Evolutionary conservation across 2,888 invertebrate species (phyloP), one percentile per base, ranked within the genome.

Genomic region (Geotrupes spiniger): DNA sequence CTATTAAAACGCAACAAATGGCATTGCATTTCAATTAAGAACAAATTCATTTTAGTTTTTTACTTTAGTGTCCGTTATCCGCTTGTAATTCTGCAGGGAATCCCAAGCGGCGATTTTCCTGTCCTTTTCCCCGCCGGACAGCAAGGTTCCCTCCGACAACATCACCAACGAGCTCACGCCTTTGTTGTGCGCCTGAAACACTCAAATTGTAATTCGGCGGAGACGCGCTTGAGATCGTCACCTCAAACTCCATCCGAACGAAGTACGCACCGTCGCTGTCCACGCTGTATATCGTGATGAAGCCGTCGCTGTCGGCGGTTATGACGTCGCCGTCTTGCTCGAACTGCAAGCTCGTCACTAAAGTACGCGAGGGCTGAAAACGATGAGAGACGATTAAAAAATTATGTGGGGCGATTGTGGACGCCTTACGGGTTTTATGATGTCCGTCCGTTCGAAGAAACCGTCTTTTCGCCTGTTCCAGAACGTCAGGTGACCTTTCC

Each of bases 41-140:
- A n/a, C n/a, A n/a, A 28, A 28, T 27, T 21, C 12, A 38, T 40
- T 3, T 40, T 41, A 17, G 6, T 21, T 14, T 46, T 66, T 63
- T 61, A 91, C 91, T 79, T 92, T 92, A 0, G 90, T 89, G 64
- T 92, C 92, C 0, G 91, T 90, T 59, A 93, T 89, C 65, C 88
- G 83, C 71, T 89, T 91, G 69, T 92, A 94, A 68, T 91, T 91
- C 68, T 92, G 91, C 51, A 90, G 72, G 0, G 92, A 87, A 67
- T 94, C 92, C 95, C 94, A 95, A 0, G 93, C 92, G 0, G 89
- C 89, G 57, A 95, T 89, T 74, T 90, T 89, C 25, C 92, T 78
- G 67, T 92, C 92, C 62, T 89, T 90, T 63, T 92, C 93, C 0
- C 93, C 93, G 0, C 93, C 93, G 0, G 93, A 92, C 36, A 95